Percentiles rank a stretch among this genome's conserved stretches.
Evolutionary conservation across 64 coral and sea anemone species (phyloP).

Genomic region (Anthopleura sola): DNA sequence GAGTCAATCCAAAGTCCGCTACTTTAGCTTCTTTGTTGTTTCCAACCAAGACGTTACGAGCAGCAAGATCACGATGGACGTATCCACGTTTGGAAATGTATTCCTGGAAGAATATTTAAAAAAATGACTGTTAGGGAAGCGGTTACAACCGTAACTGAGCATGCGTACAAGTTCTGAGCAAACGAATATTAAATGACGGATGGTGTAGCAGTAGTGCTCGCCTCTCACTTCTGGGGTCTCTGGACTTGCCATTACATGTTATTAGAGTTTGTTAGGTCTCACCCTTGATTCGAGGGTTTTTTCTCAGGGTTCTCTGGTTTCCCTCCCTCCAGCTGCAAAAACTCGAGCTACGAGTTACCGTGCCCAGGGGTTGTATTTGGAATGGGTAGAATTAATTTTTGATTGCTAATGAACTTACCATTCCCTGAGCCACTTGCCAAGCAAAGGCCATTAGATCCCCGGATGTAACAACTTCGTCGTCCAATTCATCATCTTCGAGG

Average conservation of each 20-base stretch:
- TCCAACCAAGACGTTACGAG: constrained; percentile 76
- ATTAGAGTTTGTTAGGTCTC: too few relatives aligned
- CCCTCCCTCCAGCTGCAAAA: too few relatives aligned
- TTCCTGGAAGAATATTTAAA: constrained; percentile 33
- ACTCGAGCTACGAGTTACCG: too few relatives aligned
- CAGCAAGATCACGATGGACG: constrained; percentile 77
- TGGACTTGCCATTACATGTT: too few relatives aligned
- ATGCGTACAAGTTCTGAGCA: neutral
- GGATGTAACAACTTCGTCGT: constrained; percentile 38
- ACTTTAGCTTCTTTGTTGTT: constrained; percentile 65
- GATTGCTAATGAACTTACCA: too few relatives aligned
- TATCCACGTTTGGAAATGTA: constrained; percentile 58
- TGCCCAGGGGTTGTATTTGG: too few relatives aligned
- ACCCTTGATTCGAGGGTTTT: too few relatives aligned
- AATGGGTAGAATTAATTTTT: too few relatives aligned
- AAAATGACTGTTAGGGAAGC: neutral
- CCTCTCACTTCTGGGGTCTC: too few relatives aligned
- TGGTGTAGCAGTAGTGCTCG: too few relatives aligned
- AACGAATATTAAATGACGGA: neutral
- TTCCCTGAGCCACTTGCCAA: constrained; percentile 58
- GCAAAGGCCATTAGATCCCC: constrained; percentile 63
- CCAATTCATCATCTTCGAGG: neutral
- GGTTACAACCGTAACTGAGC: neutral
- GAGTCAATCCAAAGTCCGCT: constrained; percentile 78
- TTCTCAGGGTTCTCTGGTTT: too few relatives aligned